Evolutionary conservation across 2,797 vertebrate species (phyloP), one percentile per base, ranked within the genome.

Genomic region (Scolopax rusticola): DNA sequence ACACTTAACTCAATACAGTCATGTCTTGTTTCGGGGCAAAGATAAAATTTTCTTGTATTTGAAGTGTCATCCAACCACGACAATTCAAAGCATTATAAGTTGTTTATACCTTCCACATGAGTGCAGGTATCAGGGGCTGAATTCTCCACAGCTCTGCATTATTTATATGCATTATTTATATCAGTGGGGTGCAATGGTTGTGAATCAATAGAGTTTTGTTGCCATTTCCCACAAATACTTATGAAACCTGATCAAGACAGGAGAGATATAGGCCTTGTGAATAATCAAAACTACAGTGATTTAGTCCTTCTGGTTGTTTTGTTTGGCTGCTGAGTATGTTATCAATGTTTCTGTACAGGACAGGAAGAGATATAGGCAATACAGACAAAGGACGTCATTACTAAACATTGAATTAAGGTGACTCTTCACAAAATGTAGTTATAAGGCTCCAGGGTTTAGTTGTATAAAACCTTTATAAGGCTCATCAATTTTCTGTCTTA

Each of bases 361-460:
- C 91, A 96, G 94, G 93, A 95, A 94, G 78, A 93, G 90, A 95
- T 64, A 43, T 1, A 54, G 88, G 86, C 86, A 90, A 73, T 36
- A 63, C 77, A 95, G 83, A 93, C 6, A 8, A 90, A 96, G 90
- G 86, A 90, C 50, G 2, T 80, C 88, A 93, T 97, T 95, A 95
- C 93, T 65, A 97, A 97, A 92, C 95, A 93, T 94, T 96, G 88
- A 96, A 95, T 97, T 95, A 97, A 95, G 93, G 95, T 85, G 64
- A 87, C 88, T 91, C 89, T 92, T 71, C 68, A 33, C 91, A 91
- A 93, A 92, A 97, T n/a, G 90, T 9, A 77, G 94, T 92, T 94
- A 93, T 65, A 94, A 93, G 81, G 95, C 93, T 95, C 67, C 86
- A 61, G 94, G 94, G 83, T 87, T 87, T 65, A 50, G 83, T 83